A percentile compares a stretch with the other conserved stretches of the same genome.
These are phyloP conservation scores for Petrolisthes cinctipes DNA, from an alignment of 2,888 invertebrate genomes.

Conservation along the genomic window DNA sequence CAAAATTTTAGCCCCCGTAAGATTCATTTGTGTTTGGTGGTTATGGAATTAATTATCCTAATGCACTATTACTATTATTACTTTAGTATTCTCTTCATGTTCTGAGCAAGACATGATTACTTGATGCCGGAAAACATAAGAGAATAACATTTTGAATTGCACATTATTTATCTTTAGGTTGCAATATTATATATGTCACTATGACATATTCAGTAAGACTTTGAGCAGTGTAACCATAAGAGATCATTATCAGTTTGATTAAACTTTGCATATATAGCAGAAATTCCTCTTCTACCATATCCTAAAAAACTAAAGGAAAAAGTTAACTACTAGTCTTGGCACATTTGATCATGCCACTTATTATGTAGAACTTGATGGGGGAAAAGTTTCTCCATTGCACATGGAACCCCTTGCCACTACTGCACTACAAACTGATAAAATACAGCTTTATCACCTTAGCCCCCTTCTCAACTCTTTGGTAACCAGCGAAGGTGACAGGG, in stretches of 20 bases:
- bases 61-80: neutral
- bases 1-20: slow-evolving; percentile 14
- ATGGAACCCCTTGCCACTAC: neutral
- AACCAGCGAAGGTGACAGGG: slow-evolving; percentile 41
- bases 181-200: slow-evolving; percentile 30
- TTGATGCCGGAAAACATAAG: slow-evolving; percentile 34
- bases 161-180: slow-evolving; percentile 30
- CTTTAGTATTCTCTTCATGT: slow-evolving; percentile 5
- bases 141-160: slow-evolving; percentile 34
- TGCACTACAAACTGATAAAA: neutral
- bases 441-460: slow-evolving; percentile 5
- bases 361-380: neutral
- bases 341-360: slow-evolving; percentile 11
- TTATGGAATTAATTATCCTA: slow-evolving; percentile 8
- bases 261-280: slow-evolving; percentile 31
- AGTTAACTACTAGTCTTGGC: slow-evolving; percentile 5
- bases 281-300: slow-evolving; percentile 18
- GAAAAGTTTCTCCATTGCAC: neutral
- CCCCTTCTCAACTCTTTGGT: slow-evolving; percentile 54
- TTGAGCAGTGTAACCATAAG: slow-evolving; percentile 51
- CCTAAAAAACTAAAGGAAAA: neutral
- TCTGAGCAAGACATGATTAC: slow-evolving; percentile 42
- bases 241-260: slow-evolving; percentile 57
- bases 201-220: slow-evolving; percentile 34
- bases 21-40: slow-evolving; percentile 23